Evolutionary conservation across 2,888 invertebrate genomes (phyloP), one percentile per base, ranked within the genome.

Genomic region (Atrina japonica): DNA sequence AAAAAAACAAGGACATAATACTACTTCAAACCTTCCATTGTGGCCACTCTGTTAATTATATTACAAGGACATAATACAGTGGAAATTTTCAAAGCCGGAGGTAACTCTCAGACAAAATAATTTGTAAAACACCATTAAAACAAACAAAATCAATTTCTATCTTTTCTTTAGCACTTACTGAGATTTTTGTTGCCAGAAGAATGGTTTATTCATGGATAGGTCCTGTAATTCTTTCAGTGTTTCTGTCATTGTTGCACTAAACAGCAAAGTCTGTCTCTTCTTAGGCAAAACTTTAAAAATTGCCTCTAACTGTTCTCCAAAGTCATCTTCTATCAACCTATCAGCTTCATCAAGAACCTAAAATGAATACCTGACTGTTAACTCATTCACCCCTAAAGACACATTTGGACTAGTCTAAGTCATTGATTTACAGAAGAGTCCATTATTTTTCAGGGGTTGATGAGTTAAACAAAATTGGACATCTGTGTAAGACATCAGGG

Each of bases 261-360:
- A 98, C 65, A 98, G 93, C 18, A 99, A 92, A 67, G 95, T 97
- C 87, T 98, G 98, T 73, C 95, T 93, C 65, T 94, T 93, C 78
- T 94, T 93, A 0, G 97, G 96, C 53, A 98, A 89, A 6, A 77
- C 94, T 90, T 96, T 94, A 89, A 97, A 89, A 60, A 75, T 96
- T 0, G 94, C 94, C 87, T 94, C 93, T 58, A 98, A 92, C 85
- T 93, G 89, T 47, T 86, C 88, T 6, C 89, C 90, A 85, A 91
- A 92, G 69, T 92, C 91, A 72, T 92, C 91, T 81, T 92, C 92
- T 41, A 95, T 90, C 78, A 95, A 92, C 91, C 96, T 93, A 89
- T 99, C 99, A 40, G 99, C 99, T 92, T 99, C 99, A 91, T 99
- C 99, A 63, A 99, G 90, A 0, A 99, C 97, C 82, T 99, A 96